Evolutionary conservation across 2,888 invertebrate species (phyloP), one percentile per base, ranked within the genome.

Genomic region (Synergus laeviventris): DNA sequence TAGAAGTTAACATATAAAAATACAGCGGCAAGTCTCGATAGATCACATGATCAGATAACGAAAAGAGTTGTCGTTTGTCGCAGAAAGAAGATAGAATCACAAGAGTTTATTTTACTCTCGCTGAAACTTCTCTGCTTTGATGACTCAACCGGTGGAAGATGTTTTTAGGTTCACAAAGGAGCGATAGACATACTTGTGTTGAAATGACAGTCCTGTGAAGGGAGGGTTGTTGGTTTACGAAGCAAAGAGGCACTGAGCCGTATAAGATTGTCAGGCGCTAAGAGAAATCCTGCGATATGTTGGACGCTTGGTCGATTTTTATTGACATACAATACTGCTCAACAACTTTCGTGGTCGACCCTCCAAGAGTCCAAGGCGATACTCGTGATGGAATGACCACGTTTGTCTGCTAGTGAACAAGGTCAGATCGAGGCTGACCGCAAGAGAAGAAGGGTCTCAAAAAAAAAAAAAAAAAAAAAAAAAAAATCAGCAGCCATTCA

Each of bases 321-420:
- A 87, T 85, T 85, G 84, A 84, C 81, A 83, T 81, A 81, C 84
- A 84, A 86, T 84, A 84, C 83, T 81, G 83, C 82, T 78, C 59
- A 73, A 74, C 73, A 78, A 42, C 73, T 62, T 74, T 62, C 76
- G 75, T 73, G 78, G 79, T 80, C 77, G 76, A 79, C 81, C 79
- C 80, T 79, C 82, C 66, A 77, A 79, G 31, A 31, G 31, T 31
- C 7, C 31, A 31, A 5, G 70, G 75, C 62, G 74, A 78, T 78
- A 75, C 70, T 54, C 42, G 24, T 38, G 75, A 81, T 75, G 76
- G 79, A 76, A 76, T 77, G 75, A 79, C 74, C 76, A 66, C 24
- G 21, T 66, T 78, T 76, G 60, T 74, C 38, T 78, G 77, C 74
- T 59, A 66, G 74, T 70, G 75, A 76, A 77, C 60, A 76, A 79